Evolutionary conservation across 2,797 vertebrate genomes (phyloP).

Genomic region (Girardinus metallicus): DNA sequence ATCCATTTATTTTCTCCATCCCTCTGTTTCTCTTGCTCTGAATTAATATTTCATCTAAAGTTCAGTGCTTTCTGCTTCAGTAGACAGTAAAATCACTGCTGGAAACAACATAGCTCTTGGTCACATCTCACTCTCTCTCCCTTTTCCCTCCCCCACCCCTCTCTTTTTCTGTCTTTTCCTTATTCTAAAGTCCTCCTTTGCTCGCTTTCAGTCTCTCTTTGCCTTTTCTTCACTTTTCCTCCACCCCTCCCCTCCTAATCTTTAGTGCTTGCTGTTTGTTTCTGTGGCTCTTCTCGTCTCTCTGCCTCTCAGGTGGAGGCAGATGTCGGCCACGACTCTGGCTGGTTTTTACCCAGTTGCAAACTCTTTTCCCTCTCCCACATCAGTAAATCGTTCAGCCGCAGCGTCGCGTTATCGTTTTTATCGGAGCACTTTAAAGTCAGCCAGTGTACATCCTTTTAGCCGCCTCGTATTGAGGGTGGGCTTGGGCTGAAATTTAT

Average conservation of each 20-base stretch:
- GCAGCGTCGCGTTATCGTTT: conserved; percentile 34
- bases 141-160: conserved; percentile 15
- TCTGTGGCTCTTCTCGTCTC: conserved; percentile 14
- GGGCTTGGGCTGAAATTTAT: background rate
- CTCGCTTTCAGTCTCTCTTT: conserved; percentile 18
- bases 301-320: conserved; percentile 48
- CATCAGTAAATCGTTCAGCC: conserved; percentile 42
- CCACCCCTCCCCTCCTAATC: background rate
- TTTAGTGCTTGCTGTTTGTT: conserved; percentile 22
- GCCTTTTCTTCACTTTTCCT: background rate
- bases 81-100: conserved; percentile 78
- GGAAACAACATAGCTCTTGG: conserved; percentile 71
- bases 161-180: conserved; percentile 12
- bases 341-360: conserved; percentile 26
- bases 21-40: conserved; percentile 63
- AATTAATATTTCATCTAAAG: conserved; percentile 83
- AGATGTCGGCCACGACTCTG: conserved; percentile 25
- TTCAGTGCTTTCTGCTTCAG: conserved; percentile 79
- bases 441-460: conserved; percentile 43
- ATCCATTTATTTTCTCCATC: conserved; percentile 67
- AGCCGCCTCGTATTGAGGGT: conserved; percentile 23
- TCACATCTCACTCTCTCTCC: conserved; percentile 49
- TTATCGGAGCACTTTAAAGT: conserved; percentile 19
- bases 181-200: conserved; percentile 3
- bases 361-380: conserved; percentile 22